Conservation (phyloP, 1,140 invertebrate species). For the Goniozus legneri region DNA sequence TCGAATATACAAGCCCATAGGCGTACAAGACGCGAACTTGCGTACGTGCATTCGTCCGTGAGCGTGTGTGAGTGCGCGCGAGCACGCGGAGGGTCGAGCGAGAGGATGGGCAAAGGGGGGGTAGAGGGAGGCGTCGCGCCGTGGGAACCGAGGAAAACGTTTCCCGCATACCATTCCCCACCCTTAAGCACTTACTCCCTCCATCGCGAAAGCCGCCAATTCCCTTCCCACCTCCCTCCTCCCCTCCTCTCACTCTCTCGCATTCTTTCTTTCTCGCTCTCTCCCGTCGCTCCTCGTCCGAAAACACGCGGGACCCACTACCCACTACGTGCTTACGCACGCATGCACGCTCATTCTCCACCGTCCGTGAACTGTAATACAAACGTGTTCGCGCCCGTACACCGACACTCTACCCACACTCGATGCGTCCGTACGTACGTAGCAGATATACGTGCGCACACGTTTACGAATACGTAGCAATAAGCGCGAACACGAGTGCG, state of each 20-base stretch:
- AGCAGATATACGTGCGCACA: too few relatives aligned
- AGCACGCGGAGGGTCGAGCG: not conserved
- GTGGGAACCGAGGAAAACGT: constrained; percentile 53
- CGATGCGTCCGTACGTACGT: not conserved
- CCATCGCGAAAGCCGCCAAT: not conserved
- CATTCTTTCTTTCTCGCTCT: constrained; percentile 6
- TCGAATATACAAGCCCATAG: too few relatives aligned
- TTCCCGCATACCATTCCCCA: constrained; percentile 46
- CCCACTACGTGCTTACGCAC: too few relatives aligned
- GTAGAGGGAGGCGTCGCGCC: constrained; percentile 38
- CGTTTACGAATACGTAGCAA: not conserved
- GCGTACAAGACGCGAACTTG: too few relatives aligned
- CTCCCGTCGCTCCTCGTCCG: constrained; percentile 17
- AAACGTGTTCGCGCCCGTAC: too few relatives aligned
- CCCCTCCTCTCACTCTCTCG: constrained; percentile 2
- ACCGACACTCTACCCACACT: too few relatives aligned
- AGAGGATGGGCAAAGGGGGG: not conserved
- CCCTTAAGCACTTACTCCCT: constrained; percentile 2
- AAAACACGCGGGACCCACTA: too few relatives aligned
- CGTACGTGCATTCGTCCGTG: too few relatives aligned
- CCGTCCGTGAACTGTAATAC: too few relatives aligned
- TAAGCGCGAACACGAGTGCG: constrained; percentile 6
- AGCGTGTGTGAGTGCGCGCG: not conserved
- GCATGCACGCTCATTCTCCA: too few relatives aligned
- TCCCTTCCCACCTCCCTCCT: not conserved